Evolutionary conservation across 2,113 vertebrate species (phyloP), one percentile per base, ranked within the genome.

Genomic region (Centropus unirufus): DNA sequence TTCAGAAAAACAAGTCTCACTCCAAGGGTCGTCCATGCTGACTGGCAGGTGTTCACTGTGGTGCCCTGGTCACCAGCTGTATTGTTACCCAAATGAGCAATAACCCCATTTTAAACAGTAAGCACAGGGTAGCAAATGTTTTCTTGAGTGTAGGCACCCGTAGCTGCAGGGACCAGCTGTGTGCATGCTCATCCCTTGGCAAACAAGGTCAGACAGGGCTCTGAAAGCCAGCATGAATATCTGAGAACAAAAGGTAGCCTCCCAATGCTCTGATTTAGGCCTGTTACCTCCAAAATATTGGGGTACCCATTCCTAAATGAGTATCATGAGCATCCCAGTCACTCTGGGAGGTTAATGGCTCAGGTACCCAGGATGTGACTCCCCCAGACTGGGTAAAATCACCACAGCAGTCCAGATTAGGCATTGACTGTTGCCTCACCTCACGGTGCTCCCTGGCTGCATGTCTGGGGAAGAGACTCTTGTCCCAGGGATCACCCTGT

Each of bases 361-460:
- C 19, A 5, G 18, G 2, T 39, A 7, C 19, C n/a, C 32, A 9
- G 8, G 12, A 29, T 39, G 11, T 10, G 27, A 3, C 6, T 24
- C 7, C 2, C 11, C 3, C 1, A 1, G 13, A 9, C 29, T 17
- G 32, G 19, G 6, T 44, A 11, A 24, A 21, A 21, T 74, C 4
- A 4, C 32, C 1, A 0, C 18, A 67, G 42, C 26, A 84, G 39
- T 27, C 6, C 15, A 27, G 30, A 29, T 51, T 30, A 52, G 58
- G 49, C 17, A 26, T 18, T 64, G 34, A 32, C 16, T 24, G 5
- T 18, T 21, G 3, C 34, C 49, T 68, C 29, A 51, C 11, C 8
- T 32, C 20, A 20, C 36, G 58, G 47, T 4, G 8, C 5, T 77
- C 10, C 8, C 16, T 32, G 34, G 9, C 15, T 61, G 21, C 13